Conservation (phyloP, 2,113 vertebrate species). For the Phalacrocorax carbo region DNA sequence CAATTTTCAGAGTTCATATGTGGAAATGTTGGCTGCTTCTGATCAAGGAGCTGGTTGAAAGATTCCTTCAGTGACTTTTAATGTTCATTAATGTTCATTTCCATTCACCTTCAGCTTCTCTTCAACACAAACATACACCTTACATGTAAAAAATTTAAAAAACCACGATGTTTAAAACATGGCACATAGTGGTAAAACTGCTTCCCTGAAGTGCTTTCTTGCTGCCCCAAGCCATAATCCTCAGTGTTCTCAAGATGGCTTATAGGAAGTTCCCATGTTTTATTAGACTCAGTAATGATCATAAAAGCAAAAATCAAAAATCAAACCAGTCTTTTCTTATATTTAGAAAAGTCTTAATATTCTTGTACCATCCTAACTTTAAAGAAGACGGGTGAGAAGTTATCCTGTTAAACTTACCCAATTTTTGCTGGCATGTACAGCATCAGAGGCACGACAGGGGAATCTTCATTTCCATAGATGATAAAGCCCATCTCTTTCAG, state of each 20-base stretch:
- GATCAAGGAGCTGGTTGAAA: background rate
- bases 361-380: background rate
- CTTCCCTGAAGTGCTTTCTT: background rate
- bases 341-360: background rate
- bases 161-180: background rate
- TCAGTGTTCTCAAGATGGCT: background rate
- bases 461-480: constrained; percentile 95
- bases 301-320: background rate
- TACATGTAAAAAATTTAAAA: background rate
- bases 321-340: background rate
- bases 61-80: background rate
- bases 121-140: background rate
- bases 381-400: background rate
- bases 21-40: background rate
- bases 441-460: constrained; percentile 94
- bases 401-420: constrained; percentile 73
- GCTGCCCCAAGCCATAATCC: background rate
- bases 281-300: background rate
- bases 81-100: background rate
- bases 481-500: constrained; percentile 93
- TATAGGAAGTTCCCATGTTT: background rate
- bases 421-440: constrained; percentile 98
- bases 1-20: background rate
- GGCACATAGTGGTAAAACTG: background rate
- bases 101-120: background rate